These are phyloP conservation scores for Antrozous pallidus DNA, from an alignment of 2,797 vertebrate genomes.

Conservation along the genomic window DNA sequence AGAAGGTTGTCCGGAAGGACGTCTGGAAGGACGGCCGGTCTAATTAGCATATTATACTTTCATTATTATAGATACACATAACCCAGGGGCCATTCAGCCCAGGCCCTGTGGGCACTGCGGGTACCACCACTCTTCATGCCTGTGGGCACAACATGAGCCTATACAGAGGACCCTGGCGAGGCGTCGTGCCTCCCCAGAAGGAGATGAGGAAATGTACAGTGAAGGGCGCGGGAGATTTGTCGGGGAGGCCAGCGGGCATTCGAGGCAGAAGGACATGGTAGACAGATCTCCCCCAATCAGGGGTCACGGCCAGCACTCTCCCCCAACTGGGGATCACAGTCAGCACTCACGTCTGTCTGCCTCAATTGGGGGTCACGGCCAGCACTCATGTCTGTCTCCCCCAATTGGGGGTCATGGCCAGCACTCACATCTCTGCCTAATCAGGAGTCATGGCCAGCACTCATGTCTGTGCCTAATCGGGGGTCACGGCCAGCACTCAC, in stretches of 20 bases:
- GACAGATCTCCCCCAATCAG: too few relatives aligned
- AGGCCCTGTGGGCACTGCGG: background rate
- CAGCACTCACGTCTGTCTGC: too few relatives aligned
- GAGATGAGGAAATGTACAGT: background rate
- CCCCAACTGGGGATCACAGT: too few relatives aligned
- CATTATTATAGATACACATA: background rate
- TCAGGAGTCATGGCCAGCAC: too few relatives aligned
- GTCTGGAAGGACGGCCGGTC: too few relatives aligned
- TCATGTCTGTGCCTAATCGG: too few relatives aligned
- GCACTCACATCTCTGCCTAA: fast-evolving
- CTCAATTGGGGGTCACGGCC: too few relatives aligned
- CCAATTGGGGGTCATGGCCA: too few relatives aligned
- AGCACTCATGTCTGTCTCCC: too few relatives aligned
- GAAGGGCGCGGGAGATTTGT: background rate
- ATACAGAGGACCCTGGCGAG: background rate
- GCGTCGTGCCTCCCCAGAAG: background rate
- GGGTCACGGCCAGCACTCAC: background rate
- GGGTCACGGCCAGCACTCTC: too few relatives aligned
- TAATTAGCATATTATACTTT: too few relatives aligned
- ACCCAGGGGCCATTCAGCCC: background rate
- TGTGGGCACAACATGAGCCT: background rate
- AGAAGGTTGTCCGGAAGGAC: too few relatives aligned
- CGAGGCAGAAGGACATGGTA: background rate
- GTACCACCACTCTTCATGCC: background rate
- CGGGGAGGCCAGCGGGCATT: background rate